Evolutionary conservation across 1,140 invertebrate genomes (phyloP).

Genomic region (Tetragonula clypearis): DNA sequence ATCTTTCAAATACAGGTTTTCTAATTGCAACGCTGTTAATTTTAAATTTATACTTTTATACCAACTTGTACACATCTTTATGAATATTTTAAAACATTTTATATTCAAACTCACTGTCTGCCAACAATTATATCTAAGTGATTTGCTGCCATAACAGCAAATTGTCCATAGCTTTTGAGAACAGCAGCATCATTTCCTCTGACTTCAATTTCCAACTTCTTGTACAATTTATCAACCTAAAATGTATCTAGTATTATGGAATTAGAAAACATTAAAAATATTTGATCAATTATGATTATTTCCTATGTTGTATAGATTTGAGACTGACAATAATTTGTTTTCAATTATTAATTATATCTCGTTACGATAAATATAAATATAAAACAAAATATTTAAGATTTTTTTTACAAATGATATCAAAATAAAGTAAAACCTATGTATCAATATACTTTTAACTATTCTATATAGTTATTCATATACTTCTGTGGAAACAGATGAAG

Average conservation of each 20-base stretch:
- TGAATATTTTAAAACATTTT: constrained; percentile 4
- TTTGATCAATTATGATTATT: not conserved
- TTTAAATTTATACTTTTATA: not conserved
- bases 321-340: too few relatives aligned
- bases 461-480: not conserved
- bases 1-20: constrained; percentile 89
- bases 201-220: constrained; percentile 93
- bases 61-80: not conserved
- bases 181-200: constrained; percentile 93
- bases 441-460: too few relatives aligned
- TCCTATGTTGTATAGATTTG: too few relatives aligned
- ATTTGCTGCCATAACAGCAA: constrained; percentile 89
- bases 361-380: too few relatives aligned
- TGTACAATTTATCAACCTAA: constrained; percentile 89
- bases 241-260: constrained; percentile 27
- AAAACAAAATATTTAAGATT: too few relatives aligned
- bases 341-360: too few relatives aligned
- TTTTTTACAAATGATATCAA: too few relatives aligned
- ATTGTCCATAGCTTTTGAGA: constrained; percentile 93
- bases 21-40: constrained; percentile 85
- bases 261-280: constrained; percentile 31
- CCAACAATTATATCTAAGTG: constrained; percentile 90
- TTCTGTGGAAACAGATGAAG: not conserved
- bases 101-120: constrained; percentile 84
- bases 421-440: too few relatives aligned